Evolutionary conservation across 2,113 vertebrate genomes (phyloP), one percentile per base, ranked within the genome.

Genomic region (Herpetotheres cachinnans): DNA sequence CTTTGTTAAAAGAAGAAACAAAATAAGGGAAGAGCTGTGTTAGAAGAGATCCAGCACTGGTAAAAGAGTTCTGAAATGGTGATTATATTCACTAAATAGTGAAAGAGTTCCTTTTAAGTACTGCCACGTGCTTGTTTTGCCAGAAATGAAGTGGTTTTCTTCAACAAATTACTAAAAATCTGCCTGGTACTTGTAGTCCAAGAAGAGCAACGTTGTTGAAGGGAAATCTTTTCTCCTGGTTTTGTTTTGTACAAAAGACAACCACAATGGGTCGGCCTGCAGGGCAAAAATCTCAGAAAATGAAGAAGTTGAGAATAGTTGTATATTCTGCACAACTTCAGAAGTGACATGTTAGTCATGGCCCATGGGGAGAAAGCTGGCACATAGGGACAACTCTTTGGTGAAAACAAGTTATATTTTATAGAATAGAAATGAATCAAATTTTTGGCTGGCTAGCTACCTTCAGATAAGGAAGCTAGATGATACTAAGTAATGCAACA

Each of bases 11-110:
- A 56, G 81, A 96, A 97, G 90, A 96, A 93, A 97, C 44, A 95
- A 96, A 97, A 95, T 82, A 93, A 96, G 69, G 79, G 46, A 83
- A 97, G 90, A 92, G 76, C 62, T 95, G 71, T 82, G 83, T 97
- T 97, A 96, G 89, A 90, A 93, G 94, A 97, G 89, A 94, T 93
- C 81, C 95, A 96, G 78, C 66, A 70, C 83, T 90, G 90, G 86
- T 90, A 91, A 70, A 91, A 86, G 70, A 77, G 71, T 92, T 96
- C 77, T 90, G 93, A 89, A 97, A 73, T 94, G 93, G 54, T 84
- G 87, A 91, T 73, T 89, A 96, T 87, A 95, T 95, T 96, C 85
- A 87, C 71, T 79, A 78, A 66, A 94, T 86, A 66, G 79, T 79
- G 29, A 91, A 92, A 80, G 72, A 62, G 40, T 80, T 96, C 59